These are phyloP conservation scores for Lasioglossum morio DNA, from an alignment of 2,888 invertebrate species.

Conservation along the genomic window DNA sequence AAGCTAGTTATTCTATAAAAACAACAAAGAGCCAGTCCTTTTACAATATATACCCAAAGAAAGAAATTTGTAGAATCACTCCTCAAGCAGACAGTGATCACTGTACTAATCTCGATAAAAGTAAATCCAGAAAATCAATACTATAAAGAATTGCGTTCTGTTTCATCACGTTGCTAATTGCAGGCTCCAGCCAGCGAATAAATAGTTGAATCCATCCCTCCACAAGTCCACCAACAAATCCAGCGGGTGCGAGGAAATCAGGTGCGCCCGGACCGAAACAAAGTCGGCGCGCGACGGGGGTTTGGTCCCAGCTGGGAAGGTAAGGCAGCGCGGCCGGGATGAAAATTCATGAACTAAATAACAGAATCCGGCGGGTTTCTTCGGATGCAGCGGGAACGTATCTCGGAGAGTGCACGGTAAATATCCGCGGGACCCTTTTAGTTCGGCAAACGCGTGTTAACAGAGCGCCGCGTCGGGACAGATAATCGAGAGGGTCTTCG, in stretches of 20 bases:
- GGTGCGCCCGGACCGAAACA: neutral
- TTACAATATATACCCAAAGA: too few relatives aligned
- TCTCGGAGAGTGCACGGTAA: slow-evolving; percentile 61
- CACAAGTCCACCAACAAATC: neutral
- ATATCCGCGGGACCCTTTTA: slow-evolving; percentile 59
- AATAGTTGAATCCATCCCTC: neutral
- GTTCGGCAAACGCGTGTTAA: slow-evolving; percentile 61
- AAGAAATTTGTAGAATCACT: too few relatives aligned
- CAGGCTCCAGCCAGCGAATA: neutral
- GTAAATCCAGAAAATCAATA: too few relatives aligned
- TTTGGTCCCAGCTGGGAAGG: slow-evolving; percentile 2
- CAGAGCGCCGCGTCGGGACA: slow-evolving; percentile 24
- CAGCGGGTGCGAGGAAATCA: neutral
- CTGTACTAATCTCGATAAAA: too few relatives aligned
- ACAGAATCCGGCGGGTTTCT: slow-evolving; percentile 43
- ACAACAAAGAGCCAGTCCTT: neutral
- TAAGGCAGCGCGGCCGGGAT: slow-evolving; percentile 42
- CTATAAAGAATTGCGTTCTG: neutral
- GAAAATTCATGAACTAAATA: slow-evolving; percentile 61
- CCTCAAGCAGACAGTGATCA: too few relatives aligned
- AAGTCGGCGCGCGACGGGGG: neutral
- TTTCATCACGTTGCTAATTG: neutral
- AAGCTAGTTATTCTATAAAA: neutral
- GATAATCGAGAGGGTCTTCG: slow-evolving; percentile 52
- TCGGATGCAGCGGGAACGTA: slow-evolving; percentile 49